phyloP scores from a whole-genome alignment of 2,797 vertebrate genomes.

The Melanotaenia trifasciata region DNA sequence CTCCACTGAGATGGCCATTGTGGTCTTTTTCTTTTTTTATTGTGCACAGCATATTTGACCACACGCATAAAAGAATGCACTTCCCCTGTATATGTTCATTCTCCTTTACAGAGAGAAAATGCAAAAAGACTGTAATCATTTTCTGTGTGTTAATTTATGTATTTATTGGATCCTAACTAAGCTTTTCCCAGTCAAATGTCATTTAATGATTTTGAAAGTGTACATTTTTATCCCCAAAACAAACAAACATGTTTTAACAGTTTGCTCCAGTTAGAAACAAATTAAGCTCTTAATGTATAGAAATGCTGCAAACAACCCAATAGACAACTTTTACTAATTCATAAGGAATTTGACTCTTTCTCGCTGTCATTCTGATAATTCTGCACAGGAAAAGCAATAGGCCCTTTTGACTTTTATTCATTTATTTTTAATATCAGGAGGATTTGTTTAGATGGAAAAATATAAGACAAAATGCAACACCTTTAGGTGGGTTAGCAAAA shows the following conservation, averaged over 20 bases:
- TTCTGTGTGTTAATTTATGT: not conserved
- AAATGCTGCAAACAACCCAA: not conserved
- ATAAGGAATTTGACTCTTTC: not conserved
- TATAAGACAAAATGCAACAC: not conserved
- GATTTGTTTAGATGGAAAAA: not conserved
- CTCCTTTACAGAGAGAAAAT: not conserved
- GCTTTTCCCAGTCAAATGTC: not conserved
- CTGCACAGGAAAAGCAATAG: not conserved
- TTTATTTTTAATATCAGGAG: not conserved
- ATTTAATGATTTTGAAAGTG: slow-evolving; percentile 3
- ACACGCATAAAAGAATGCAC: not conserved
- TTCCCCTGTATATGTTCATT: slow-evolving; percentile 18
- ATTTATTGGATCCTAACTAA: not conserved
- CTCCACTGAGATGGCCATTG: slow-evolving; percentile 23
- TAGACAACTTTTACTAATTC: not conserved
- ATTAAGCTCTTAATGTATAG: not conserved
- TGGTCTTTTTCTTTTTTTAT: slow-evolving; percentile 19
- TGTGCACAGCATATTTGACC: slow-evolving; percentile 1
- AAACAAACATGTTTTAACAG: not conserved
- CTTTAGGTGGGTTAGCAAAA: not conserved
- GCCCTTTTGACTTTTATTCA: not conserved
- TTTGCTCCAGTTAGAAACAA: not conserved
- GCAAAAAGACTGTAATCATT: not conserved
- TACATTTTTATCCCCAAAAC: not conserved
- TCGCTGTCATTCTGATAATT: not conserved